Evolutionary conservation across 2,113 vertebrate species (phyloP).

Genomic region (Notothenia rossii): DNA sequence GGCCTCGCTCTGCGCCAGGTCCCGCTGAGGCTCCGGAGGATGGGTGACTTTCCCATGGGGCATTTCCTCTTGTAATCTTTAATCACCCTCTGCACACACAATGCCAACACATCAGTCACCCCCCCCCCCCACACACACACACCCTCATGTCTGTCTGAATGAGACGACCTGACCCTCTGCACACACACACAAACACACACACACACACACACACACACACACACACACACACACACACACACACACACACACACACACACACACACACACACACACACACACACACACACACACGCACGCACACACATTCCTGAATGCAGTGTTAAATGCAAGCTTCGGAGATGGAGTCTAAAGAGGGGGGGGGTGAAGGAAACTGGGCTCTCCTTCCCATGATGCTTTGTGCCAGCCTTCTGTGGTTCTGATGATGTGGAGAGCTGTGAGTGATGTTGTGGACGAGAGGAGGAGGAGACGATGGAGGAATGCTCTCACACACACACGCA

Average conservation of each 20-base stretch:
- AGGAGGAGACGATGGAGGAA: conserved; percentile 15
- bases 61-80: conserved; percentile 68
- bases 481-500: too few species aligned
- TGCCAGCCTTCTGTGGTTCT: conserved; percentile 63
- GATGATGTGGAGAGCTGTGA: conserved; percentile 68
- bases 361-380: conserved; percentile 65
- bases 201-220: too few species aligned
- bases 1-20: conserved; percentile 19
- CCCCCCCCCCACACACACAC: neutral
- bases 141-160: too few species aligned
- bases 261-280: conserved; percentile 34
- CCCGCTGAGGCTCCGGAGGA: conserved; percentile 40
- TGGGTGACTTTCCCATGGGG: conserved; percentile 80
- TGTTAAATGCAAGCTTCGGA: conserved; percentile 56
- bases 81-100: conserved; percentile 64
- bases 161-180: too few species aligned
- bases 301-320: conserved; percentile 71
- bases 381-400: conserved; percentile 47
- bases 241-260: neutral
- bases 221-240: too few species aligned
- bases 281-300: conserved; percentile 3
- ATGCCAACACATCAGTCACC: conserved; percentile 76
- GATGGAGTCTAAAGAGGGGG: conserved; percentile 59
- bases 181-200: too few species aligned
- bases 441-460: conserved; percentile 72